Evolutionary conservation across 1,140 invertebrate species (phyloP).

Genomic region (Meteorus sp.): DNA sequence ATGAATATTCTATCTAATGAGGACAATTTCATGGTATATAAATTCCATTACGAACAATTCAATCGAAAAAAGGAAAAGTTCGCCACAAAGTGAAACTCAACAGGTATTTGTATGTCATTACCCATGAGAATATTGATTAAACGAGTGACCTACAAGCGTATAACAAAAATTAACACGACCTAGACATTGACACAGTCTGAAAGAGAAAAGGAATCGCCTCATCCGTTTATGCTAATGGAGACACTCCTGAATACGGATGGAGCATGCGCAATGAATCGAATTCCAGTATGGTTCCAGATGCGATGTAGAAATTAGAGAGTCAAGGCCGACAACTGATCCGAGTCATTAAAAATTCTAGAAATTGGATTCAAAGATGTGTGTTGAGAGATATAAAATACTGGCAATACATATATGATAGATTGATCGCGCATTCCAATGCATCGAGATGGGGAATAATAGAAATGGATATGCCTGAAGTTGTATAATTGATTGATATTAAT

Average conservation of each 20-base stretch:
- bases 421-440: background rate
- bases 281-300: background rate
- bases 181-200: constrained; percentile 37
- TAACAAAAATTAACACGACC: constrained; percentile 36
- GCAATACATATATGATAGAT: background rate
- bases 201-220: constrained; percentile 13
- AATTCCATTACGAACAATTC: no score
- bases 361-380: background rate
- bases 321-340: constrained; percentile 1
- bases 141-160: constrained; percentile 25
- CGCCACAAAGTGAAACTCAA: constrained; percentile 35
- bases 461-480: no score
- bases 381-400: background rate
- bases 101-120: no score
- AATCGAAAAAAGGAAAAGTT: constrained; percentile 9
- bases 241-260: constrained; percentile 46
- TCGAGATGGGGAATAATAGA: no score
- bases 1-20: no score
- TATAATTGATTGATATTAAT: no score
- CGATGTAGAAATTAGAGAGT: constrained; percentile 19
- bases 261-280: constrained; percentile 39
- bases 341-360: constrained; percentile 1
- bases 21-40: no score
- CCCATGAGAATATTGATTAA: constrained; percentile 2
- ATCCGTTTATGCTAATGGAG: constrained; percentile 34